These are phyloP conservation scores for Tachypleus tridentatus DNA, from an alignment of 1,140 invertebrate genomes.

Conservation along the genomic window DNA sequence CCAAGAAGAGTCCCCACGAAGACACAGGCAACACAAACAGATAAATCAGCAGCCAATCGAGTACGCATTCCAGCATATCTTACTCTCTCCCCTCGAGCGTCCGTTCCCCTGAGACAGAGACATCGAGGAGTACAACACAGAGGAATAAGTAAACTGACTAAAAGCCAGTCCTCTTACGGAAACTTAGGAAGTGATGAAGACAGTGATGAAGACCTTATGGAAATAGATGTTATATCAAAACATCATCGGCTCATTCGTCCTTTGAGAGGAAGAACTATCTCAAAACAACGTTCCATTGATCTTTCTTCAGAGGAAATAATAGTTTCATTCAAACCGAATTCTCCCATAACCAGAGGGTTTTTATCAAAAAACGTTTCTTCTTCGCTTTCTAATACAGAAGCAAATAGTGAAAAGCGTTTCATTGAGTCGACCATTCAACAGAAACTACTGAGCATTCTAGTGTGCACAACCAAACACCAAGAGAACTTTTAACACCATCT, in stretches of 20 bases:
- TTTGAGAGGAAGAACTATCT: too few species aligned
- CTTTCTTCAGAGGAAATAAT: too few species aligned
- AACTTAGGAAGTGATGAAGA: neutral
- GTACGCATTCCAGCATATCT: conserved; percentile 51
- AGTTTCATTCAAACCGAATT: too few species aligned
- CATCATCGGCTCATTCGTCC: neutral
- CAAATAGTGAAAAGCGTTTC: too few species aligned
- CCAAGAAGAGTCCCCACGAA: conserved; percentile 49
- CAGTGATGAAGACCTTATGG: conserved; percentile 2
- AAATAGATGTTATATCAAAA: neutral
- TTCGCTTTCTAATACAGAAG: too few species aligned
- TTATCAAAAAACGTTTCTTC: too few species aligned
- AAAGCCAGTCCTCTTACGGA: neutral
- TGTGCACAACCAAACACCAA: too few species aligned
- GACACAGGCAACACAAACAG: conserved; percentile 85
- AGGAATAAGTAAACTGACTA: neutral
- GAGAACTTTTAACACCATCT: too few species aligned
- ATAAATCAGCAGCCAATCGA: conserved; percentile 34
- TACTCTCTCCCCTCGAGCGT: conserved; percentile 57
- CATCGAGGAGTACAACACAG: neutral
- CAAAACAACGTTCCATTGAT: too few species aligned
- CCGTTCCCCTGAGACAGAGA: conserved; percentile 19
- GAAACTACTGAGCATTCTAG: too few species aligned
- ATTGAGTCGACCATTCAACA: too few species aligned
- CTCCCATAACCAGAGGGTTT: too few species aligned